These are phyloP conservation scores for Phaedon cochleariae DNA, from an alignment of 2,888 invertebrate species.

Conservation along the genomic window DNA sequence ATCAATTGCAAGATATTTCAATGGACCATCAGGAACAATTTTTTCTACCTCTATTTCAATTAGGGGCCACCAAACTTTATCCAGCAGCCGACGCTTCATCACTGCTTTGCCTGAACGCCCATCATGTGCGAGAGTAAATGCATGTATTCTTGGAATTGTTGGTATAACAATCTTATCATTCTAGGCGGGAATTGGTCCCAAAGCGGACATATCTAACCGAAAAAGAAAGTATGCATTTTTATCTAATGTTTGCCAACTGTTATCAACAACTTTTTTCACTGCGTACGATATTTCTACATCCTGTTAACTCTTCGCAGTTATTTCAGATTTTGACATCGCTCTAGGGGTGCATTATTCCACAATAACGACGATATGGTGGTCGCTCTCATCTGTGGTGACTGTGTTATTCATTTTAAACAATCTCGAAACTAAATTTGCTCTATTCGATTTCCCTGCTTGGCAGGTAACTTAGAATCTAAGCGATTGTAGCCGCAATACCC, in stretches of 20 bases:
- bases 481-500: conserved; percentile 40
- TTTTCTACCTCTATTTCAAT: conserved; percentile 14
- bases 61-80: conserved; percentile 23
- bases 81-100: conserved; percentile 39
- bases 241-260: too few relatives aligned
- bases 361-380: too few relatives aligned
- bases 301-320: too few relatives aligned
- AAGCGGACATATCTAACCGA: background rate
- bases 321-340: too few relatives aligned
- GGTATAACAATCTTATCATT: conserved; percentile 39
- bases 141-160: conserved; percentile 12
- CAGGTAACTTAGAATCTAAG: conserved; percentile 42
- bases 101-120: conserved; percentile 2
- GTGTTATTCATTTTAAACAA: too few relatives aligned
- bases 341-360: too few relatives aligned
- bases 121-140: conserved; percentile 15
- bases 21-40: conserved; percentile 31
- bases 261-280: too few relatives aligned
- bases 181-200: conserved; percentile 30
- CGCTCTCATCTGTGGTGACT: too few relatives aligned
- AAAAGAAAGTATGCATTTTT: too few relatives aligned
- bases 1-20: conserved; percentile 36
- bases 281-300: too few relatives aligned
- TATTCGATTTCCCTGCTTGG: conserved; percentile 41
- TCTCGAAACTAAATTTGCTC: conserved; percentile 16